Percentiles rank a stretch among this genome's conserved stretches.
Conservation (phyloP, 2,113 vertebrate species). For the Microtus pennsylvanicus region DNA sequence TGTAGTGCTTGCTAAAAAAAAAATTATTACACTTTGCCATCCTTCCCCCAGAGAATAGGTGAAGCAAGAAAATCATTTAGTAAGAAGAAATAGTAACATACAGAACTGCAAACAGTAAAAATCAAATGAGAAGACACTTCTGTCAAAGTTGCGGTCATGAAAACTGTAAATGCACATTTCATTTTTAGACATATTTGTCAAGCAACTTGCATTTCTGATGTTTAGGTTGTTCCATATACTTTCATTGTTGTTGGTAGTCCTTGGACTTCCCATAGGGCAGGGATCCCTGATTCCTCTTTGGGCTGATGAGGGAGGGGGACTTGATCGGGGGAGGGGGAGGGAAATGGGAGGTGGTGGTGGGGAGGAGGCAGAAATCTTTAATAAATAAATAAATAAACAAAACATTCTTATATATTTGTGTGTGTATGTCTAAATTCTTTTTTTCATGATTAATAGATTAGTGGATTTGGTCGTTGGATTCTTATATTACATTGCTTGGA, state of each 20-base stretch:
- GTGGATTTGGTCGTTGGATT: fast-evolving
- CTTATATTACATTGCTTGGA: background rate
- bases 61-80: background rate
- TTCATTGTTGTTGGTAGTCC: too few relatives aligned
- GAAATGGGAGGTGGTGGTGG: too few relatives aligned
- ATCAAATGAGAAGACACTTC: background rate
- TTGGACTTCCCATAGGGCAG: too few relatives aligned
- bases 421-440: background rate
- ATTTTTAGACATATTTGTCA: slow-evolving; percentile 28
- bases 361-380: too few relatives aligned
- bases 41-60: background rate
- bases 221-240: background rate
- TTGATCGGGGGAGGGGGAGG: too few relatives aligned
- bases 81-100: background rate
- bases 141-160: background rate
- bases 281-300: too few relatives aligned
- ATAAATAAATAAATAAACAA: too few relatives aligned
- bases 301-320: too few relatives aligned
- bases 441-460: background rate
- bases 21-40: background rate
- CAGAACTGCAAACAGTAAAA: background rate
- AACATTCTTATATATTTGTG: background rate
- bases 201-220: background rate
- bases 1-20: background rate
- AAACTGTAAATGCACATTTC: background rate